Base-by-base conservation (phyloP, 2,888 invertebrate genomes). In the Acheta domesticus region DNA sequence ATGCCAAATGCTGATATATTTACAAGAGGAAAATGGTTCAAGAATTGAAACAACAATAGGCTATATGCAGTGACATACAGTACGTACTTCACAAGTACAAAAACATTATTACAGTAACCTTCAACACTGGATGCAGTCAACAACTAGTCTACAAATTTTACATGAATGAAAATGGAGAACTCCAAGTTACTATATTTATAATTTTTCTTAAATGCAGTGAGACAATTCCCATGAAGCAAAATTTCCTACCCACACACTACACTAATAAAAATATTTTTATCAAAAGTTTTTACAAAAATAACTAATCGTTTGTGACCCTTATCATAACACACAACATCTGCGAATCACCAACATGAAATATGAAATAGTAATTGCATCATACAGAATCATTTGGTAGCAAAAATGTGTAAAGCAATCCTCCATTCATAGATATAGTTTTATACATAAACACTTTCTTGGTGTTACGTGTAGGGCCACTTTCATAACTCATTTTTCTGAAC, bases 211-310 rank as follows among this genome's bases (percentile, higher is more conserved):
- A 62, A n/a, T 62, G n/a, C 62, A 62, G 62, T 36, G n/a, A 62
- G 62, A 62, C 62, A 62, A 62, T 19, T 62, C n/a, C n/a, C 62
- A 8, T 62, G 16, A 62, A 62, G 62, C 62, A 62, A 62, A 62
- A 62, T 14, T 62, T 62, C n/a, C 14, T 62, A 62, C 62, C 36
- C 14, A 62, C n/a, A 8, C 16, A 14, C 14, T 62, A 62, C 62
- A 62, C 62, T 62, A 62, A 62, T 62, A 62, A 62, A 62, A 62
- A 19, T 19, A 19, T 62, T 62, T 62, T 62, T 62, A 62, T 62
- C 62, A 62, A 62, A 62, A 62, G 62, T 19, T 62, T 36, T 62
- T 62, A 62, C 62, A 62, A 62, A 62, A 62, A 62, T 62, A 62
- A 62, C 62, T 62, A 19, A 62, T 62, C 1, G 62, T 62, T 19